Evolutionary conservation across 2,888 invertebrate genomes (phyloP).

Genomic region (Lasius fuliginosus): DNA sequence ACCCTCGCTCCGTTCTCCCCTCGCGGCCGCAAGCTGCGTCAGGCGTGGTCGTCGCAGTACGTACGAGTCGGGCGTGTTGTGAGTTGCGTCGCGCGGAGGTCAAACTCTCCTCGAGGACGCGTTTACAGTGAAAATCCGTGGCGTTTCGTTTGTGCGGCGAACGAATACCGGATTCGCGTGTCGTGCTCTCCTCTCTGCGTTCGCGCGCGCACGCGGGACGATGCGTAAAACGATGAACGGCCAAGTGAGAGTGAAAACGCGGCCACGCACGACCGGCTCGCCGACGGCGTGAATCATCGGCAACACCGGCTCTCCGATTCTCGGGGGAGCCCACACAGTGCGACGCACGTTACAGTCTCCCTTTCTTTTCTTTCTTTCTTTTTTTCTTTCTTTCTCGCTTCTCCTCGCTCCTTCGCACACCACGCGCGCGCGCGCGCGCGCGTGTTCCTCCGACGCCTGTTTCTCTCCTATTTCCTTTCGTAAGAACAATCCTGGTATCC

Average conservation of each 20-base stretch:
- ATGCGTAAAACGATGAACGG: constrained; percentile 69
- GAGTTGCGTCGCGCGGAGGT: constrained; percentile 20
- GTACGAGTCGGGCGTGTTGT: constrained; percentile 63
- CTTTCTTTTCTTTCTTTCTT: neutral
- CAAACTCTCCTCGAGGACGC: constrained; percentile 4
- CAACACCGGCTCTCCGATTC: constrained; percentile 71
- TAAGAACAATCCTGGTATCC: constrained; percentile 34
- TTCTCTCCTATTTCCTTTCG: constrained; percentile 3
- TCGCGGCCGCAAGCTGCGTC: constrained; percentile 79
- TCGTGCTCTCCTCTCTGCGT: constrained; percentile 15
- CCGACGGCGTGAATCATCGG: constrained; percentile 79
- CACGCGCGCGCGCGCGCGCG: constrained; percentile 16
- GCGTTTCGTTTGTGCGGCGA: constrained; percentile 19
- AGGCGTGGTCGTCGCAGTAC: constrained; percentile 83
- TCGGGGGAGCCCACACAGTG: constrained; percentile 68
- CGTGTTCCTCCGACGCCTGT: neutral
- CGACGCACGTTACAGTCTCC: constrained; percentile 57
- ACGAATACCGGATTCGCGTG: constrained; percentile 1
- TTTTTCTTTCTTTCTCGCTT: constrained; percentile 32
- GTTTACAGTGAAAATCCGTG: constrained; percentile 5
- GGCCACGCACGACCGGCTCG: constrained; percentile 75
- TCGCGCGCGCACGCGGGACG: neutral
- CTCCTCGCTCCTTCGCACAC: neutral
- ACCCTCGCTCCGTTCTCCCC: constrained; percentile 49
- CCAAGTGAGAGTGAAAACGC: constrained; percentile 79